A percentile compares a stretch with the other conserved stretches of the same genome.
These are phyloP conservation scores for Serilophus lunatus DNA, from an alignment of 2,113 vertebrate genomes.

Conservation along the genomic window DNA sequence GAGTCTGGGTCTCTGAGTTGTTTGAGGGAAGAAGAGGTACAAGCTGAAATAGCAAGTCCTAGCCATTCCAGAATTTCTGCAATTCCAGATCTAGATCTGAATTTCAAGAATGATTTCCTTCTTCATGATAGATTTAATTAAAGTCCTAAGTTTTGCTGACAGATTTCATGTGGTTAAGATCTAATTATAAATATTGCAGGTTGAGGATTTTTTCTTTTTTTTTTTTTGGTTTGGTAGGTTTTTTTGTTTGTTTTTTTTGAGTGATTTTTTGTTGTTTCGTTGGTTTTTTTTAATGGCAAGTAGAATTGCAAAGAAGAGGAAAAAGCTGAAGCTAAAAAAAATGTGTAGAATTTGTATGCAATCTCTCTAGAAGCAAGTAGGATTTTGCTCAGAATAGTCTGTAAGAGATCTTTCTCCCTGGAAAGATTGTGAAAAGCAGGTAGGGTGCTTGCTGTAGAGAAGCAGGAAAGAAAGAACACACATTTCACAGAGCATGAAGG, in stretches of 20 bases:
- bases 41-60: background rate
- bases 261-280: too few relatives aligned
- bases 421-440: background rate
- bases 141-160: background rate
- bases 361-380: background rate
- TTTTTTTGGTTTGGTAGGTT: too few relatives aligned
- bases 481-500: background rate
- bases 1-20: background rate
- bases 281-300: background rate
- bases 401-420: background rate
- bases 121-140: background rate
- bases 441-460: background rate
- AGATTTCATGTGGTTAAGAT: background rate
- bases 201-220: background rate
- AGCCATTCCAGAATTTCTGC: background rate
- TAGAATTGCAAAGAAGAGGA: background rate
- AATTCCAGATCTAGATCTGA: background rate
- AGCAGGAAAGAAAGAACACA: background rate
- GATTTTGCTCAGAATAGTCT: background rate
- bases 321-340: background rate
- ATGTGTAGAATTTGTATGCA: background rate
- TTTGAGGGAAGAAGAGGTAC: background rate
- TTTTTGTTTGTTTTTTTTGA: too few relatives aligned
- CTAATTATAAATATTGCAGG: background rate
- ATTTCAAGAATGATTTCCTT: background rate